phyloP scores from a whole-genome alignment of 2,888 invertebrate species.

The Sinhomidia bicolor region DNA sequence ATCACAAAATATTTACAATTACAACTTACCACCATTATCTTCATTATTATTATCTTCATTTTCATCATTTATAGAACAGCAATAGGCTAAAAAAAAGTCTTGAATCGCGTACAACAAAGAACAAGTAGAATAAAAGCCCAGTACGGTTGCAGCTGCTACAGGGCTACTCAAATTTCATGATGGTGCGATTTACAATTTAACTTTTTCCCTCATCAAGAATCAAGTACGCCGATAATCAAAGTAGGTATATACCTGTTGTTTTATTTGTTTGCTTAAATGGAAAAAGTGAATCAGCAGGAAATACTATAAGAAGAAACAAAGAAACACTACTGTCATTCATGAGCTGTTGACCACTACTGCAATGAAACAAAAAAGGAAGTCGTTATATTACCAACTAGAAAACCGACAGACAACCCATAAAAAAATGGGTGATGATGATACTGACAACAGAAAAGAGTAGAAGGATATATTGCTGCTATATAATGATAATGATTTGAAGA shows the following conservation, averaged over 20 bases:
- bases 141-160: too few relatives aligned
- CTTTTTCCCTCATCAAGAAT: constrained; percentile 15
- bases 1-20: constrained; percentile 42
- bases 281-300: constrained; percentile 69
- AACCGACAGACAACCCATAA: constrained; percentile 36
- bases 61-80: constrained; percentile 36
- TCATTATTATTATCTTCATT: constrained; percentile 15
- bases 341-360: neutral
- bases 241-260: neutral
- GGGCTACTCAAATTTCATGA: constrained; percentile 48
- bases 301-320: neutral
- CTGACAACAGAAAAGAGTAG: neutral
- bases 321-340: neutral
- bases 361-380: neutral
- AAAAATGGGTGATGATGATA: constrained; percentile 15
- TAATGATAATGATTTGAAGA: constrained; percentile 4
- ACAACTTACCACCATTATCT: neutral
- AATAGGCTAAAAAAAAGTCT: constrained; percentile 29
- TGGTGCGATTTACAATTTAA: constrained; percentile 41
- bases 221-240: neutral
- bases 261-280: constrained; percentile 65
- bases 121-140: too few relatives aligned
- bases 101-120: neutral
- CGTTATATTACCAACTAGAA: neutral
- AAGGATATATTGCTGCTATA: neutral